phyloP scores from a whole-genome alignment of 2,888 invertebrate species.

The Rhyacophila evoluta region DNA sequence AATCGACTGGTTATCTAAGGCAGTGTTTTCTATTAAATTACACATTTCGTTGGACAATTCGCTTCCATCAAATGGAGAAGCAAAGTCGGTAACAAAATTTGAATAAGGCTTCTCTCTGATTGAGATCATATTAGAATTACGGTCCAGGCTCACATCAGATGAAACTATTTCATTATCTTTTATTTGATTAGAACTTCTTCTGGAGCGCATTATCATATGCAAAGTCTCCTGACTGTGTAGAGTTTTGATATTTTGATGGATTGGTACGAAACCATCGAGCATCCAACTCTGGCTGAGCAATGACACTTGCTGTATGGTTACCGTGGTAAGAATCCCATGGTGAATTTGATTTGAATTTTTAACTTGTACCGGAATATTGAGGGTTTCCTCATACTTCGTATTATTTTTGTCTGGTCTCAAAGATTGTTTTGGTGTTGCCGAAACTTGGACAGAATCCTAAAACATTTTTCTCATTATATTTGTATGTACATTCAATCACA shows the following conservation, averaged over 20 bases:
- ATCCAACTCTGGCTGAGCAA: conserved; percentile 75
- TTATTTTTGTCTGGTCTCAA: conserved; percentile 61
- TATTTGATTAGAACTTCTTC: conserved; percentile 58
- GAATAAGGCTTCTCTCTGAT: conserved; percentile 60
- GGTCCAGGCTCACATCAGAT: conserved; percentile 61
- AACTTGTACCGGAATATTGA: conserved; percentile 76
- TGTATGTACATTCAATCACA: conserved; percentile 44
- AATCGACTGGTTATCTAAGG: conserved; percentile 60
- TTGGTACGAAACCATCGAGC: conserved; percentile 63
- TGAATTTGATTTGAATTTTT: conserved; percentile 78
- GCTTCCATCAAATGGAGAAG: conserved; percentile 59
- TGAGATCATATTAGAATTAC: conserved; percentile 58
- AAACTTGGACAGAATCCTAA: conserved; percentile 71
- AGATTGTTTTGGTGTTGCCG: conserved; percentile 69
- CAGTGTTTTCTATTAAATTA: conserved; percentile 55
- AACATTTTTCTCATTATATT: conserved; percentile 28
- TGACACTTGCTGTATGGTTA: conserved; percentile 72
- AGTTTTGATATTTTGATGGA: conserved; percentile 59
- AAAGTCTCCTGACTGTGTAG: conserved; percentile 63
- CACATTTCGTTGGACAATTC: conserved; percentile 56
- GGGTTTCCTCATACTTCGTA: conserved; percentile 65
- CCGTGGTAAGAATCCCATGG: conserved; percentile 69
- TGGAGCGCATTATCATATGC: conserved; percentile 63
- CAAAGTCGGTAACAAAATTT: conserved; percentile 61
- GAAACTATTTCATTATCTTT: conserved; percentile 60